A percentile compares a stretch with the other conserved stretches of the same genome.
Evolutionary conservation across 2,888 invertebrate species (phyloP).

Genomic region (Nymphalis urticae): DNA sequence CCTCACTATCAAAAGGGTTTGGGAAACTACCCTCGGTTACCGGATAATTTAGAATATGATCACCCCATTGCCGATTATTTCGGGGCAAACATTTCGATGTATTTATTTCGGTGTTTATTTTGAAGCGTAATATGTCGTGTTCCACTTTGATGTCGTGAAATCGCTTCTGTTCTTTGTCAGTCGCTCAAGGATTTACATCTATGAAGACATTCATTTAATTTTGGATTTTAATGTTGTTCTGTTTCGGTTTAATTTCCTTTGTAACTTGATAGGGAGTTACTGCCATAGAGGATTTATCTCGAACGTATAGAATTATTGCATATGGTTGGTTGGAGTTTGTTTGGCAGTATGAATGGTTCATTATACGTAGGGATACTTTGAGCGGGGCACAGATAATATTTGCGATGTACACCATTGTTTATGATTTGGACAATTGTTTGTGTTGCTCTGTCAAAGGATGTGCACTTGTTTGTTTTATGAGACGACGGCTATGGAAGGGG

Average conservation of each 20-base stretch:
- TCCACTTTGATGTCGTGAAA: constrained; percentile 82
- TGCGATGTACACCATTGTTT: constrained; percentile 80
- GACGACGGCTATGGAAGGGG: constrained; percentile 51
- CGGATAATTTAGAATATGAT: constrained; percentile 77
- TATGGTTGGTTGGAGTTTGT: constrained; percentile 81
- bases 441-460: constrained; percentile 79
- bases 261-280: constrained; percentile 66
- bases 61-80: constrained; percentile 77
- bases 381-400: constrained; percentile 72
- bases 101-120: constrained; percentile 81
- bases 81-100: constrained; percentile 78
- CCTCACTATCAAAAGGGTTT: constrained; percentile 72
- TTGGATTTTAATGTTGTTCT: constrained; percentile 71
- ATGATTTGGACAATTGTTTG: constrained; percentile 81
- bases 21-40: constrained; percentile 70
- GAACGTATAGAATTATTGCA: constrained; percentile 76
- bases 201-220: constrained; percentile 69
- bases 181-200: constrained; percentile 75
- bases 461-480: constrained; percentile 74
- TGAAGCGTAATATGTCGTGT: constrained; percentile 81
- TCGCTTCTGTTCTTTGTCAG: constrained; percentile 80
- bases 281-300: constrained; percentile 53
- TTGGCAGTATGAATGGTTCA: constrained; percentile 80
- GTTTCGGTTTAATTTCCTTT: constrained; percentile 73
- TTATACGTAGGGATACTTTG: constrained; percentile 77